These are phyloP conservation scores for Scomberomorus guttatus DNA, from an alignment of 2,797 vertebrate genomes.

Conservation along the genomic window DNA sequence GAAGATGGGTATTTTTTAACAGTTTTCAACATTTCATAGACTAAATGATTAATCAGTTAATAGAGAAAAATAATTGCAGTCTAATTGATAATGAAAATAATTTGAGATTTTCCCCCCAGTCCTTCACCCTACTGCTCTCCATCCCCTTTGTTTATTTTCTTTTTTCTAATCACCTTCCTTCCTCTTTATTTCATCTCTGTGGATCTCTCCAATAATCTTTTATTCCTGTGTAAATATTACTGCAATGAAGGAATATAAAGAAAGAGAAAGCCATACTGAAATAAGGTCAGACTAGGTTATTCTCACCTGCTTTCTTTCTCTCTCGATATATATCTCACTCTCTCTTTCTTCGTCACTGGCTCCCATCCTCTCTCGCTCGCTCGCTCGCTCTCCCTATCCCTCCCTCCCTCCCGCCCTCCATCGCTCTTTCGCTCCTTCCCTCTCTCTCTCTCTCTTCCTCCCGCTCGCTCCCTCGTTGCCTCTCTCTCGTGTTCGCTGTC, in stretches of 20 bases:
- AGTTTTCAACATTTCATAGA: neutral
- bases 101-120: constrained; percentile 21
- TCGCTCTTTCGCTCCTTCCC: neutral
- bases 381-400: neutral
- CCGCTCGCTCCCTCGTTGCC: constrained; percentile 42
- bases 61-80: constrained; percentile 26
- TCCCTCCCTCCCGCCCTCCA: constrained; percentile 1
- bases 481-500: constrained; percentile 62
- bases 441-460: constrained; percentile 25
- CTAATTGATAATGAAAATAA: constrained; percentile 49
- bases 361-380: constrained; percentile 14
- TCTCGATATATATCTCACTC: constrained; percentile 4
- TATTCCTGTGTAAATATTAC: constrained; percentile 80
- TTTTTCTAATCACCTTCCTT: constrained; percentile 20
- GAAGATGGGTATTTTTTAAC: neutral
- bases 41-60: constrained; percentile 27
- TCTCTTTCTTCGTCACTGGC: constrained; percentile 20
- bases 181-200: constrained; percentile 56
- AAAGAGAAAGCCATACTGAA: constrained; percentile 64
- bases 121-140: constrained; percentile 22
- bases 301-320: constrained; percentile 65
- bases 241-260: constrained; percentile 75
- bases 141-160: constrained; percentile 50
- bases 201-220: constrained; percentile 74
- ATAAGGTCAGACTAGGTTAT: constrained; percentile 78